phyloP scores from a whole-genome alignment of 2,113 vertebrate species.

The Zosterops lateralis region DNA sequence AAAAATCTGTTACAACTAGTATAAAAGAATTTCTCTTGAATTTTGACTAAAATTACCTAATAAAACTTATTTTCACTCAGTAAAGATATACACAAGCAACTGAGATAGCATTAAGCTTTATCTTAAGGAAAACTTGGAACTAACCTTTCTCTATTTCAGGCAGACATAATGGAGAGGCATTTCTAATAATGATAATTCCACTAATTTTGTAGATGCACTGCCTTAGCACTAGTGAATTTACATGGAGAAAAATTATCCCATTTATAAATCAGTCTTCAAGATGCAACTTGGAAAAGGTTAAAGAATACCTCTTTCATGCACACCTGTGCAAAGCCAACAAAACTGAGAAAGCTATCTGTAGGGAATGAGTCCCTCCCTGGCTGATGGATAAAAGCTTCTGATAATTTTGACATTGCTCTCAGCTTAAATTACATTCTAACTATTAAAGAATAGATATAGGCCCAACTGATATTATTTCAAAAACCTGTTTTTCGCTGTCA shows the following conservation, averaged over 20 bases:
- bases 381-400: not conserved
- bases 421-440: not conserved
- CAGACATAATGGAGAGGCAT: not conserved
- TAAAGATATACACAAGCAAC: not conserved
- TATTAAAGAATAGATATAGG: not conserved
- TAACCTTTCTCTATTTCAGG: not conserved
- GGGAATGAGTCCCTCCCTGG: not conserved
- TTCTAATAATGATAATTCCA: not conserved
- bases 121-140: not conserved
- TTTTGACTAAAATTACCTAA: not conserved
- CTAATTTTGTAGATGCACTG: not conserved
- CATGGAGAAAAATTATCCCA: not conserved
- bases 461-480: not conserved
- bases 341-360: not conserved
- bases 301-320: not conserved
- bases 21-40: not conserved
- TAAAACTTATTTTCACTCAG: not conserved
- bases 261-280: not conserved
- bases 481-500: not conserved
- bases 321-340: not conserved
- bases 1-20: not conserved
- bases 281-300: not conserved
- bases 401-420: not conserved
- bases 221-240: not conserved
- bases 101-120: not conserved